These are phyloP conservation scores for Eulemur albifrons DNA, from an alignment of 2,797 vertebrate genomes.

Conservation along the genomic window DNA sequence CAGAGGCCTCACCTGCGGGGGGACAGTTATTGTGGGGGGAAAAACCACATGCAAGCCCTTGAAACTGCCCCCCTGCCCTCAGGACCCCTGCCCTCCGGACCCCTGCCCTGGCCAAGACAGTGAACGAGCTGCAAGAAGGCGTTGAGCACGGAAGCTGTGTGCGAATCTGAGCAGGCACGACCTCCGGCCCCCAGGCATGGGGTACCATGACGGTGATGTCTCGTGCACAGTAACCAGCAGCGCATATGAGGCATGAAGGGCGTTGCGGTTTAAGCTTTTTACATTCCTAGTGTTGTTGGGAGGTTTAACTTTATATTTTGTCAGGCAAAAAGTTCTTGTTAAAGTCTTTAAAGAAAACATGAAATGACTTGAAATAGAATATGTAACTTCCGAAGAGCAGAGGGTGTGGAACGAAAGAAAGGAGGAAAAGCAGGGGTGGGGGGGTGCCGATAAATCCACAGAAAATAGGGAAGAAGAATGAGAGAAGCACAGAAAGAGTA, in stretches of 20 bases:
- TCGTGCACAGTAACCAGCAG: fast-evolving
- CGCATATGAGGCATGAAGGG: no score
- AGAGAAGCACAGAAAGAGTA: neutral
- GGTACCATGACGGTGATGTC: fast-evolving
- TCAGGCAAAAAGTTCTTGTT: neutral
- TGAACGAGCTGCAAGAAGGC: neutral
- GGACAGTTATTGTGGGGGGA: neutral
- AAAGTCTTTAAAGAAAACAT: neutral
- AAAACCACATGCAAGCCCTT: neutral
- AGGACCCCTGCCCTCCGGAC: no score
- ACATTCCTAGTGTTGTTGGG: neutral
- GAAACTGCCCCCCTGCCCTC: neutral
- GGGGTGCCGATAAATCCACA: neutral
- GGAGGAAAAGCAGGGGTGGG: neutral
- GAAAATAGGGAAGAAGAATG: neutral
- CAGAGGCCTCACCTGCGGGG: neutral
- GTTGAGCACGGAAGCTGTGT: neutral
- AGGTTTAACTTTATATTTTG: neutral
- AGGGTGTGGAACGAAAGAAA: neutral
- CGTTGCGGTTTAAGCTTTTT: neutral
- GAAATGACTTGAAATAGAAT: neutral
- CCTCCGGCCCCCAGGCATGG: neutral
- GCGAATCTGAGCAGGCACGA: neutral
- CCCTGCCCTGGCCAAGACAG: neutral
- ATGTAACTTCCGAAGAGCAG: neutral